Evolutionary conservation across 2,888 invertebrate genomes (phyloP).

Genomic region (Melangyna quadrimaculata): DNA sequence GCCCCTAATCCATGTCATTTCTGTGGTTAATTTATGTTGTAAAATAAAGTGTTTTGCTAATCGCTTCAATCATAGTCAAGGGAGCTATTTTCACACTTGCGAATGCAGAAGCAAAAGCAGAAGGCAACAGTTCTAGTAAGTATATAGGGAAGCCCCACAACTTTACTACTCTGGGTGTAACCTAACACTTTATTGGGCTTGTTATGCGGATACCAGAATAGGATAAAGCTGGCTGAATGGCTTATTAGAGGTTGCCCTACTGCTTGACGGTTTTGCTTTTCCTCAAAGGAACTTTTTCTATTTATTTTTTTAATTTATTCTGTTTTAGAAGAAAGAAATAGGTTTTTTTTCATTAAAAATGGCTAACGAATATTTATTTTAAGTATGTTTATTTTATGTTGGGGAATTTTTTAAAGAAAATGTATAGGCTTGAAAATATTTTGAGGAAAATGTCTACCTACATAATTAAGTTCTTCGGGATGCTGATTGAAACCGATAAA

Average conservation of each 20-base stretch:
- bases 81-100: conserved; percentile 18
- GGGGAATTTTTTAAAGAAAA: too few species aligned
- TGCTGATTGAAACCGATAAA: too few species aligned
- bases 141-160: background rate
- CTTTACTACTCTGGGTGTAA: background rate
- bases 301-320: conserved; percentile 17
- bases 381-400: background rate
- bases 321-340: background rate
- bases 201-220: background rate
- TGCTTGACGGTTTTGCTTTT: background rate
- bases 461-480: too few species aligned
- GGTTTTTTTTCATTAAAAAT: background rate
- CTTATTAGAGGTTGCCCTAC: background rate
- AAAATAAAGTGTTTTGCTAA: conserved; percentile 28
- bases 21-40: conserved; percentile 29
- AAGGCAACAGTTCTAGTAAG: conserved; percentile 1
- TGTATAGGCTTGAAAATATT: too few species aligned
- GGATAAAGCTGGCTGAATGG: background rate
- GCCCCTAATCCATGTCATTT: conserved; percentile 20
- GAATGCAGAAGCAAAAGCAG: conserved; percentile 1
- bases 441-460: too few species aligned
- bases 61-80: conserved; percentile 30
- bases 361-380: background rate
- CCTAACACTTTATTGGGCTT: conserved; percentile 11
- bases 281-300: too few species aligned